Percentiles rank a stretch among this genome's conserved stretches.
Conservation (phyloP, 2,888 invertebrate species). For the Xestia xanthographa region DNA sequence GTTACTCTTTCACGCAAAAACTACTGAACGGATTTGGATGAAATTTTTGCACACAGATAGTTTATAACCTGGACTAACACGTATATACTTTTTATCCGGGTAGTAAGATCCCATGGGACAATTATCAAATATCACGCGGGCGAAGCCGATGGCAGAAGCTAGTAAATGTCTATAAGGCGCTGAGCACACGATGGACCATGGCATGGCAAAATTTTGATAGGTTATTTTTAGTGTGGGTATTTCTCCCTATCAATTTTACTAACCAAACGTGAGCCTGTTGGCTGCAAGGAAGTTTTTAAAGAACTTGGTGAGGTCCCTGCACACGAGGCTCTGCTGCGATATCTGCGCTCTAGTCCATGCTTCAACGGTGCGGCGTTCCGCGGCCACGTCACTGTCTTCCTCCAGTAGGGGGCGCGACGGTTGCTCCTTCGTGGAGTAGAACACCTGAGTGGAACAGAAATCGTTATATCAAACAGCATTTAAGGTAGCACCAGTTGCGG, state of each 20-base stretch:
- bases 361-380: slow-evolving; percentile 88
- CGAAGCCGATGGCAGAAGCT: no score
- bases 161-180: neutral
- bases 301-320: slow-evolving; percentile 93
- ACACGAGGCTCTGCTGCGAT: slow-evolving; percentile 89
- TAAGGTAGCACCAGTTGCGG: no score
- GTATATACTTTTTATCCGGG: no score
- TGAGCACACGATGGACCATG: neutral
- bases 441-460: slow-evolving; percentile 69
- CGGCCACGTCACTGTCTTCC: slow-evolving; percentile 91
- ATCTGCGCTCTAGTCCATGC: slow-evolving; percentile 81
- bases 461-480: neutral
- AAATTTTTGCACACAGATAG: no score
- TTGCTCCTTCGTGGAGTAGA: slow-evolving; percentile 72
- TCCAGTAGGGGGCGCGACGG: slow-evolving; percentile 72
- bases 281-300: slow-evolving; percentile 94
- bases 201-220: neutral
- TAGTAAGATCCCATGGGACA: no score
- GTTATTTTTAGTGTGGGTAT: neutral
- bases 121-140: no score
- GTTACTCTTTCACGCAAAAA: no score
- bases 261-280: slow-evolving; percentile 92
- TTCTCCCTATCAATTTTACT: neutral
- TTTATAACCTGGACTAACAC: no score
- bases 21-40: no score